A percentile compares a stretch with the other conserved stretches of the same genome.
phyloP scores from a whole-genome alignment of 2,797 vertebrate species.

The Prunella strophiata region DNA sequence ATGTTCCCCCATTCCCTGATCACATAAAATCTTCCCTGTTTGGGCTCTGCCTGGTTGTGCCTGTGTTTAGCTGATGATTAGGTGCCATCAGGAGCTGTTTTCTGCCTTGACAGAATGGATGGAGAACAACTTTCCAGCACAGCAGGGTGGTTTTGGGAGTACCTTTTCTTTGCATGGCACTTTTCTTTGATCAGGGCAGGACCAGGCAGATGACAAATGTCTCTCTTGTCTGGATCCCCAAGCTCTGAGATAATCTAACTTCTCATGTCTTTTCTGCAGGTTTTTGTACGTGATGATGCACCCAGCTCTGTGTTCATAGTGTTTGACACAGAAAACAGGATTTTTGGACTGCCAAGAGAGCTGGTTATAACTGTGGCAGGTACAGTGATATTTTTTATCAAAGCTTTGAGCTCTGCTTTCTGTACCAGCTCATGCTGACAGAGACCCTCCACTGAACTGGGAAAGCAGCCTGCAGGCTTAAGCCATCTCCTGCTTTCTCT shows the following conservation, averaged over 20 bases:
- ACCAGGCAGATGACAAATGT: neutral
- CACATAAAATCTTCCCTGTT: neutral
- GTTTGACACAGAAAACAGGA: constrained; percentile 92
- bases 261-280: constrained; percentile 72
- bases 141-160: neutral
- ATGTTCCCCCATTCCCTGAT: neutral
- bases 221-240: neutral
- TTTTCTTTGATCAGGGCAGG: neutral
- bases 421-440: neutral
- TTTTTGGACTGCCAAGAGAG: constrained; percentile 93
- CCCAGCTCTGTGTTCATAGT: constrained; percentile 86
- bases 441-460: neutral
- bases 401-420: neutral
- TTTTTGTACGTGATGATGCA: constrained; percentile 87
- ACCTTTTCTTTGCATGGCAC: neutral
- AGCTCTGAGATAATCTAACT: neutral
- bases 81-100: neutral
- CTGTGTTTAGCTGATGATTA: neutral
- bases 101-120: neutral
- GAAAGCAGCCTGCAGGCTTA: neutral
- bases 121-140: neutral
- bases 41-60: neutral
- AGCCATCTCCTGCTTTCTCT: neutral
- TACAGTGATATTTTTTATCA: constrained; percentile 51
- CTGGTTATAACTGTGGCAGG: constrained; percentile 95